phyloP scores from a whole-genome alignment of 2,888 invertebrate genomes.

The Machimus atricapillus region DNA sequence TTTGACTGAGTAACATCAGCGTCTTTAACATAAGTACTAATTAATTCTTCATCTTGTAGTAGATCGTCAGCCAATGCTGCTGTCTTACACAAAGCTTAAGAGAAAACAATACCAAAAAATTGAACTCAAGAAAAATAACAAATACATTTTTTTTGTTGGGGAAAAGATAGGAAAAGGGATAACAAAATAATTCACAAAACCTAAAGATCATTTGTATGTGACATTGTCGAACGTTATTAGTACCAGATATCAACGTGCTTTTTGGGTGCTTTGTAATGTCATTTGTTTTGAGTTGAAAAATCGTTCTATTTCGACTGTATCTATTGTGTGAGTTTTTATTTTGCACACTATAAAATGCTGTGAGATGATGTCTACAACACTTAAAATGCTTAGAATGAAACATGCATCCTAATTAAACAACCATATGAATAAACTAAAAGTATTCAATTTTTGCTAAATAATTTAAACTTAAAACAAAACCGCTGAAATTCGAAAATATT shows the following conservation, averaged over 20 bases:
- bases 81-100: slow-evolving; percentile 14
- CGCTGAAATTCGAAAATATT: not conserved
- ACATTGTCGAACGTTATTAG: not conserved
- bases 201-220: not conserved
- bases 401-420: not conserved
- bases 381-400: not conserved
- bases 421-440: not conserved
- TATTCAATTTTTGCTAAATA: not conserved
- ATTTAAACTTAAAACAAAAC: not conserved
- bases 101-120: slow-evolving; percentile 15
- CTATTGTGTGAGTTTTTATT: not conserved
- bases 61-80: slow-evolving; percentile 29
- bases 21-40: slow-evolving; percentile 11
- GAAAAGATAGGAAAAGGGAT: not conserved
- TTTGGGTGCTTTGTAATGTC: not conserved
- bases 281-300: slow-evolving; percentile 52
- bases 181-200: slow-evolving; percentile 1
- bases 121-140: slow-evolving; percentile 14
- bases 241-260: not conserved
- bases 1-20: slow-evolving; percentile 14
- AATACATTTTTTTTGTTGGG: not conserved
- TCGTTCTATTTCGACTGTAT: slow-evolving; percentile 39
- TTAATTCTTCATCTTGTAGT: slow-evolving; percentile 33
- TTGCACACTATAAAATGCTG: slow-evolving; percentile 49
- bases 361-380: not conserved